Percentiles rank a stretch among this genome's conserved stretches.
Conservation (phyloP, 2,113 vertebrate genomes). For the Hypocryptadius cinnamomeus region DNA sequence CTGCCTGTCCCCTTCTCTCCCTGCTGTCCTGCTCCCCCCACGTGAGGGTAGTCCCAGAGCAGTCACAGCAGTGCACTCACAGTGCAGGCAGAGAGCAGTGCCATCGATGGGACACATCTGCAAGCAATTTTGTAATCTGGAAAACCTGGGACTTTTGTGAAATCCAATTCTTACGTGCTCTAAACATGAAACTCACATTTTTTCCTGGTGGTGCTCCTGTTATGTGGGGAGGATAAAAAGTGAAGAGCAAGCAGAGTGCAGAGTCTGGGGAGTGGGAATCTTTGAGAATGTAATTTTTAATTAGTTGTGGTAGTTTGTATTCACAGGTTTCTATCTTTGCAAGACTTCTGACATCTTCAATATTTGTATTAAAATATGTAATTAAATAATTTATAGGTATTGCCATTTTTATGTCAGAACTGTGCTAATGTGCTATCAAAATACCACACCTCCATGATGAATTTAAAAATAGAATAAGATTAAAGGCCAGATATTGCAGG, state of each 20-base stretch:
- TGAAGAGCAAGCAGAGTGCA: background rate
- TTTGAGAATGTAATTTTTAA: background rate
- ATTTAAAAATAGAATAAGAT: background rate
- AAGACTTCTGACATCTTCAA: background rate
- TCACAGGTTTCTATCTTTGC: background rate
- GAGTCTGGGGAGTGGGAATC: background rate
- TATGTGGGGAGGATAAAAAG: background rate
- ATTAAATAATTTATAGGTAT: background rate
- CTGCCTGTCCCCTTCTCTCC: background rate
- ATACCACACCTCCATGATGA: background rate
- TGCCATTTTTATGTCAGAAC: background rate
- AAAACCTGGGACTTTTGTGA: background rate
- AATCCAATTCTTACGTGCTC: background rate
- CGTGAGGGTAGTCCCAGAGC: background rate
- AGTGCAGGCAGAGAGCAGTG: background rate
- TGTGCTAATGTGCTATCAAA: background rate
- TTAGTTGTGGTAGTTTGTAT: background rate
- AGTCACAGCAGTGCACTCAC: background rate
- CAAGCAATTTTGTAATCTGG: background rate
- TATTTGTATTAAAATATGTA: background rate
- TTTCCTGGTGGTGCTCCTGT: background rate
- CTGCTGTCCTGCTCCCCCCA: accelerated
- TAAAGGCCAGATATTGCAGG: background rate
- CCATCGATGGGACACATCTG: accelerated
- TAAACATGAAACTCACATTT: background rate